Evolutionary conservation across 2,113 vertebrate species (phyloP), one percentile per base, ranked within the genome.

Genomic region (Mionectes macconnelli): DNA sequence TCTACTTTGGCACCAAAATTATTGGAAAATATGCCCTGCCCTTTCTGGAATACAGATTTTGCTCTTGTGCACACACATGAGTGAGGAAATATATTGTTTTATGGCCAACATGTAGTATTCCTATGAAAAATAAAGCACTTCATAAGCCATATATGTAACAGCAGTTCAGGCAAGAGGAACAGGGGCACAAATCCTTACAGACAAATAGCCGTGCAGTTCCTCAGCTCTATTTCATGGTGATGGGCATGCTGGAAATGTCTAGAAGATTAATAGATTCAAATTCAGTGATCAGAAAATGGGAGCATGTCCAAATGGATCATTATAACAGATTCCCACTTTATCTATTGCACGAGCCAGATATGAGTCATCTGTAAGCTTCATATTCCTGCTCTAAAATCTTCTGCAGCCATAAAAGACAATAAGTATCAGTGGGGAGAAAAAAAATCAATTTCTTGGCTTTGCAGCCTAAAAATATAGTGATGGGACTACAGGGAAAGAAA

Each of bases 221-320:
- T 94, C 42, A 83, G 60, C 88, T 90, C 84, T 94, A 81, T 95
- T 86, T 94, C 92, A 81, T 22, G 18, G 76, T 94, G 96, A 96
- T 78, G 66, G 88, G 66, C 93, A 96, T 81, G 56, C 52, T 93
- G 90, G 59, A 93, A 91, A 87, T 66, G 63, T 75, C 91, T 85
- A 11, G 59, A 87, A 87, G 89, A 93, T 90, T 37, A 87, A 96
- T 81, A 90, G 91, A 91, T 96, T 82, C 73, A 94, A 94, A 97
- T 93, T 85, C 90, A 92, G 69, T 93, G 94, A 94, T 94, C 88
- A 92, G 81, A 94, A 93, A 63, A 64, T 62, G 67, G 80, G 87
- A 90, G 23, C 50, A 45, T 74, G 39, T 83, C 74, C 94, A 94
- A 96, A 92, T 86, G 84, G 94, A 96, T 96, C 93, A 89, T 97